Evolutionary conservation across 1,140 invertebrate species (phyloP).

Genomic region (Heliconius himera): DNA sequence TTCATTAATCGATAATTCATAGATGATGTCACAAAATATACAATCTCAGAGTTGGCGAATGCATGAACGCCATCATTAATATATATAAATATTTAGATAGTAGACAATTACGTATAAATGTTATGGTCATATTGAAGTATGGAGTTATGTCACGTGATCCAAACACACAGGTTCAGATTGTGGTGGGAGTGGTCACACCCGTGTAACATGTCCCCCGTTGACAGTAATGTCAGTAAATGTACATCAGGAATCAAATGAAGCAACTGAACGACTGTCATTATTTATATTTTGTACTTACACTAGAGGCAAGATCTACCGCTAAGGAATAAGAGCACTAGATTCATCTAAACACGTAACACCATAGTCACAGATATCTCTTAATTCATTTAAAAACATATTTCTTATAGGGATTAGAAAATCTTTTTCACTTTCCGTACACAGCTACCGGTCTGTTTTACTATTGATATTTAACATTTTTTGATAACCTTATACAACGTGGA

Average conservation of each 20-base stretch:
- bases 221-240: not conserved
- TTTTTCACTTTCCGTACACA: conserved; percentile 19
- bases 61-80: not conserved
- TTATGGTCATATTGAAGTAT: not conserved
- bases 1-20: not conserved
- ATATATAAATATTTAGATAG: not conserved
- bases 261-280: not conserved
- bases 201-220: not conserved
- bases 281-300: conserved; percentile 38
- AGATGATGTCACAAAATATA: conserved; percentile 3
- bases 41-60: not conserved
- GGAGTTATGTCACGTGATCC: not conserved
- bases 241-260: not conserved
- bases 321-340: conserved; percentile 24
- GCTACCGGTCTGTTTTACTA: conserved; percentile 2
- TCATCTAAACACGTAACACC: conserved; percentile 18
- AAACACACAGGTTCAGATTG: not conserved
- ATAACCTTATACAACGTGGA: conserved; percentile 20
- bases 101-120: conserved; percentile 1
- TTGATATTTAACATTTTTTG: conserved; percentile 2
- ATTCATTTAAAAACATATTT: not conserved
- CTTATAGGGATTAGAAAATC: not conserved
- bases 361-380: conserved; percentile 10
- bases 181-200: not conserved
- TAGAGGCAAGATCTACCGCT: conserved; percentile 48